Evolutionary conservation across 1,140 invertebrate genomes (phyloP), one percentile per base, ranked within the genome.

Genomic region (Octopus sinensis): DNA sequence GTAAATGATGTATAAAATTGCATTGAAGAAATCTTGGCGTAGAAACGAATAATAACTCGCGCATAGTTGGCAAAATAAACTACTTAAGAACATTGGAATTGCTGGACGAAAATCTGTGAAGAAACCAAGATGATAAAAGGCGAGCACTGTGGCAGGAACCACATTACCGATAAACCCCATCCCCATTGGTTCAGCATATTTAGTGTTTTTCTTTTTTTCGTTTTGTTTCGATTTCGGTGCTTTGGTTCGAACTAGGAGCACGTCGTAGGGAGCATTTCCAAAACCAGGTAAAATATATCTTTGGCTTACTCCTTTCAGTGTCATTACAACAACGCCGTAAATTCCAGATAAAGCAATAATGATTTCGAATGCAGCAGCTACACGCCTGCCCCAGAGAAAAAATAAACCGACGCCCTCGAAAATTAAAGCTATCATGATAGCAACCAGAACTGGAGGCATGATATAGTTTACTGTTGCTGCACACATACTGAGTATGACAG

Each of bases 301-400:
- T 76, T 87, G 87, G 79, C 87, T 88, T 75, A 87, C 85, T 4
- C 87, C 87, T 83, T 88, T 88, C 10, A 87, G 82, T 80, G 84
- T 85, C 85, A 88, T 88, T 56, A 88, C 87, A 30, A 86, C 82
- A 4, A 87, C 86, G 10, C 85, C 87, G 79, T 88, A 88, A n/a
- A 85, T 81, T 10, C 86, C 84, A 23, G 85, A 83, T 4, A 87
- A 56, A 54, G 84, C 87, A 68, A 88, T 88, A 17, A 88, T 81
- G 30, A 88, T 77, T 81, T 88, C 87, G 80, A 88, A 88, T 5
- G 83, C 87, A 12, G 86, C 86, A 43, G 87, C 87, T 5, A 85
- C 85, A n/a, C 81, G 62, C 43, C 84, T 84, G 13, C 85, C 85
- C 87, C 87, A 88, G 17, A 73, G 71, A 76, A 84, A 85, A 76